Evolutionary conservation across 2,888 invertebrate genomes (phyloP).

Genomic region (Rhingia campestris): DNA sequence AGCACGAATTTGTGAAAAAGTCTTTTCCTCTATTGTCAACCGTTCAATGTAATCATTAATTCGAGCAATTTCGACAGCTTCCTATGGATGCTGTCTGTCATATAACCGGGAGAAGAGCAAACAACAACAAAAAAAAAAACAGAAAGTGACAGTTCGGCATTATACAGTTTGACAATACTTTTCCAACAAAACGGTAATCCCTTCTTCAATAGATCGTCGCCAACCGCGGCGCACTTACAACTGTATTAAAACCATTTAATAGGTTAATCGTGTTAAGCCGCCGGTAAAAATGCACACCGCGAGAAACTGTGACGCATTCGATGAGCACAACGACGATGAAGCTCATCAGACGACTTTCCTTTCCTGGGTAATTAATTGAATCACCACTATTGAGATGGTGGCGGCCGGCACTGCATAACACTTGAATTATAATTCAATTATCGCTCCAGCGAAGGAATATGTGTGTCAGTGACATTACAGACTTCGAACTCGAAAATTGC

Average conservation of each 20-base stretch:
- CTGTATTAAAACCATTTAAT: slow-evolving; percentile 51
- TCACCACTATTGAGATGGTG: slow-evolving; percentile 21
- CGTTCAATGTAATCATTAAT: slow-evolving; percentile 24
- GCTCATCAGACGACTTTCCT: slow-evolving; percentile 33
- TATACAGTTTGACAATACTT: neutral
- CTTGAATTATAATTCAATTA: slow-evolving; percentile 66
- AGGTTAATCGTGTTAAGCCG: slow-evolving; percentile 56
- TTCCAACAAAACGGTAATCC: slow-evolving; percentile 29
- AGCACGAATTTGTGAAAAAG: slow-evolving; percentile 30
- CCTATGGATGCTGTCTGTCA: slow-evolving; percentile 16
- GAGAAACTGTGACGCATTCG: slow-evolving; percentile 43
- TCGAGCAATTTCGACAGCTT: slow-evolving; percentile 36
- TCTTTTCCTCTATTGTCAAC: slow-evolving; percentile 10
- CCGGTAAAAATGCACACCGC: slow-evolving; percentile 23
- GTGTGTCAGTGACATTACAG: slow-evolving; percentile 61
- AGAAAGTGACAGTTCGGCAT: slow-evolving; percentile 34
- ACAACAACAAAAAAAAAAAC: slow-evolving; percentile 29
- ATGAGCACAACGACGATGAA: slow-evolving; percentile 29
- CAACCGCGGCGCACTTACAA: neutral
- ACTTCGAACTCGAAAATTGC: slow-evolving; percentile 23
- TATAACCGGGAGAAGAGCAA: slow-evolving; percentile 14
- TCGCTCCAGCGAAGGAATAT: slow-evolving; percentile 43
- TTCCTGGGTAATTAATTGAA: slow-evolving; percentile 62
- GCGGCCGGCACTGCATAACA: slow-evolving; percentile 10
- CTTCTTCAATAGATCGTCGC: slow-evolving; percentile 27